Evolutionary conservation across 2,888 invertebrate genomes (phyloP), one percentile per base, ranked within the genome.

Genomic region (Caenorhabditis sp.): DNA sequence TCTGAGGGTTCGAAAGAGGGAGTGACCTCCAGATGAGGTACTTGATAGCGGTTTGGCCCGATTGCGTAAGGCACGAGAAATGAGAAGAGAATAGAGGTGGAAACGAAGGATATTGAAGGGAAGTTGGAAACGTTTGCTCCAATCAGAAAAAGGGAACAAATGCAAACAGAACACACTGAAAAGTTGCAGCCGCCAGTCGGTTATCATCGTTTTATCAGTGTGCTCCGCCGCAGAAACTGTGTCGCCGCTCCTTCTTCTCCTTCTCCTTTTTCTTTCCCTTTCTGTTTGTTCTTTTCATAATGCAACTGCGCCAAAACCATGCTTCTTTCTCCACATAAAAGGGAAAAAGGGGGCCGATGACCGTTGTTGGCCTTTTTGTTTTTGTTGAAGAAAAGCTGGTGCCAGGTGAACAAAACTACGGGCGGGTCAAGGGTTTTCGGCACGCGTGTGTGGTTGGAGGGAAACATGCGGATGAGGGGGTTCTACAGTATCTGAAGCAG

Each of bases 21-120:
- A 46, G 52, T 59, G 70, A 70, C 70, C 70, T 70, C 59, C 45
- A 70, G 70, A 70, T 70, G 70, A 59, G 70, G 59, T 32, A 11
- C 52, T 59, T 70, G 70, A 70, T 70, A 70, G 70, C 70, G 70
- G 70, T 70, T 70, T 52, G 70, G 52, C 45, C 59, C 45, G 27
- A 70, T 70, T 70, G 70, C 70, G 70, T 59, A 43, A 52, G 41
- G 43, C 24, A 24, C 32, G 52, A 35, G 43, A 52, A 17, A 5
- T 1, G 45, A 62, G 39, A 62, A 52, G 50, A 52, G 46, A 55
- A 65, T 35, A 32, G 27, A 15, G 32, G 46, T 53, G 24, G 63
- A 24, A 17, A 11, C 1, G 20, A 8, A 35, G 27, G 46, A 27
- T n/a, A 62, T 26, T 15, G 15, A 48, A 20, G n/a, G 27, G 32